A percentile compares a stretch with the other conserved stretches of the same genome.
phyloP scores from a whole-genome alignment of 2,113 vertebrate genomes.

The Mola mola region DNA sequence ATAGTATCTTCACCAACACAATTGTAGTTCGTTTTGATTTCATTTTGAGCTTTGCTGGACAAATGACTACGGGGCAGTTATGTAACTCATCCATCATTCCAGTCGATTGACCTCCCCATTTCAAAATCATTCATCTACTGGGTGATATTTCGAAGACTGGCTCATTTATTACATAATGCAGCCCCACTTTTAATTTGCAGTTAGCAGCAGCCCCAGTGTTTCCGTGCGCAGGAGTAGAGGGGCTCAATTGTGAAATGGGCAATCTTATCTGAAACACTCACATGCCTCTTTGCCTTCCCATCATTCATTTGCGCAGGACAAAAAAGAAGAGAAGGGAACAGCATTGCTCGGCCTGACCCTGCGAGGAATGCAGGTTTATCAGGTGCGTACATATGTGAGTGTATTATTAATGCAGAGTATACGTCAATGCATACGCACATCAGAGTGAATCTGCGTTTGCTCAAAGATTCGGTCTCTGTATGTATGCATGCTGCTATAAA shows the following conservation, averaged over 20 bases:
- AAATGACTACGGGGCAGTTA: constrained; percentile 26
- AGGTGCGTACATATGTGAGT: constrained; percentile 79
- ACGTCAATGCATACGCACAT: constrained; percentile 17
- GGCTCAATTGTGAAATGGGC: constrained; percentile 33
- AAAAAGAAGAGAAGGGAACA: constrained; percentile 87
- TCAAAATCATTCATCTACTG: constrained; percentile 33
- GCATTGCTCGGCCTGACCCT: constrained; percentile 90
- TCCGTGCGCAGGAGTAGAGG: constrained; percentile 9
- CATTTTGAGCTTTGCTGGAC: constrained; percentile 21
- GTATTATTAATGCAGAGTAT: constrained; percentile 41
- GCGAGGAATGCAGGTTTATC: constrained; percentile 91
- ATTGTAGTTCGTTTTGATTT: constrained; percentile 6
- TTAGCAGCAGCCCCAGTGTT: constrained; percentile 32
- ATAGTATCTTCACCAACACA: constrained; percentile 4
- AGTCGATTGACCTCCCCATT: constrained; percentile 48
- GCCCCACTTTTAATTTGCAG: constrained; percentile 38
- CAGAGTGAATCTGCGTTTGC: constrained; percentile 50
- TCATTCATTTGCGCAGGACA: constrained; percentile 84
- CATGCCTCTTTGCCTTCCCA: constrained; percentile 70
- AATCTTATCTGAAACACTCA: constrained; percentile 70
- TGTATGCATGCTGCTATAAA: constrained; percentile 28
- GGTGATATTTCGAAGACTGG: constrained; percentile 51
- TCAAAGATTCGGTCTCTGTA: constrained; percentile 45
- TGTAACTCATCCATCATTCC: constrained; percentile 31
- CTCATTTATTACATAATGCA: constrained; percentile 44